phyloP scores from a whole-genome alignment of 2,113 vertebrate genomes.

The Macrotus californicus region DNA sequence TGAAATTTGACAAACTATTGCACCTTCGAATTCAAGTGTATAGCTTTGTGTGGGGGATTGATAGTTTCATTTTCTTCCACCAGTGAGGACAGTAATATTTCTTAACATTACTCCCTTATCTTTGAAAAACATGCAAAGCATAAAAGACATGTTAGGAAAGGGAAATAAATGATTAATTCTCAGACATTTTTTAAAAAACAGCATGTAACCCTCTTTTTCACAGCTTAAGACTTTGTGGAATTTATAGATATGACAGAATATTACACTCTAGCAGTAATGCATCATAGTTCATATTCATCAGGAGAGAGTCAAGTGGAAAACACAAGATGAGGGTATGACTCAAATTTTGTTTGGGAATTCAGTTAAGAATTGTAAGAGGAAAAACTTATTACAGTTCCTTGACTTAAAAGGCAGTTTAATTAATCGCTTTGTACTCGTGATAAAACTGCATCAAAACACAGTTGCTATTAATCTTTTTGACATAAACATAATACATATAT shows the following conservation, averaged over 20 bases:
- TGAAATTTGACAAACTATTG: neutral
- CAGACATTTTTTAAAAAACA: constrained; percentile 11
- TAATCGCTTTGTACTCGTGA: constrained; percentile 14
- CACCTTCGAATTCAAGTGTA: constrained; percentile 22
- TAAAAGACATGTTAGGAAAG: constrained; percentile 36
- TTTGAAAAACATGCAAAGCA: constrained; percentile 48
- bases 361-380: constrained; percentile 8
- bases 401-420: constrained; percentile 52
- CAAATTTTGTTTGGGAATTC: constrained; percentile 23
- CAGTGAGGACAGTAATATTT: neutral
- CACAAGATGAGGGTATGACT: neutral
- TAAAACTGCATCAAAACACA: neutral
- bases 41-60: neutral
- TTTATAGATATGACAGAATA: neutral
- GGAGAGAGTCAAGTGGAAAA: neutral
- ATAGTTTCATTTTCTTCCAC: constrained; percentile 23
- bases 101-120: constrained; percentile 34
- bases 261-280: neutral
- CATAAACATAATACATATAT: neutral
- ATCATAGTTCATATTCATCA: neutral
- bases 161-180: constrained; percentile 52
- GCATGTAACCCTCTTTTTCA: neutral
- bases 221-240: neutral
- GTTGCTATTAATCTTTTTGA: constrained; percentile 24
- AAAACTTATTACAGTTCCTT: neutral